Evolutionary conservation across 2,113 vertebrate species (phyloP).

Genomic region (Acanthisitta chloris): DNA sequence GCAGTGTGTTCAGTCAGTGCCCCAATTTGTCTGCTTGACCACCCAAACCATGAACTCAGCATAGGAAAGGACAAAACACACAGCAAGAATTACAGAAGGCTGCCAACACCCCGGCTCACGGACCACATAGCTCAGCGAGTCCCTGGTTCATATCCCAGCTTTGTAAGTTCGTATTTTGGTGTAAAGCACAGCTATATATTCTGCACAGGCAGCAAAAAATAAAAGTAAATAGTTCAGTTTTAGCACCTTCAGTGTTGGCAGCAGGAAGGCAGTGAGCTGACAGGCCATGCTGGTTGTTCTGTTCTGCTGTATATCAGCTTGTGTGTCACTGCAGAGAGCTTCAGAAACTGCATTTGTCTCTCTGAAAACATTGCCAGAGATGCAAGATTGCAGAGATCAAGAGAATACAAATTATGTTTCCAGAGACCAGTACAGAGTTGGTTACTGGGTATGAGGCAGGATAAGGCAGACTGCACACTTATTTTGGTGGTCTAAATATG

Average conservation of each 20-base stretch:
- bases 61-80: neutral
- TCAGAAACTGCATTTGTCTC: neutral
- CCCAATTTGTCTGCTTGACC: accelerated
- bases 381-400: neutral
- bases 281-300: neutral
- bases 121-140: neutral
- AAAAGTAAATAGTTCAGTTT: neutral
- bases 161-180: neutral
- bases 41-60: neutral
- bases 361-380: neutral
- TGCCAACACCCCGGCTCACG: neutral
- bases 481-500: neutral
- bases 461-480: neutral
- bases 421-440: neutral
- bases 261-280: neutral
- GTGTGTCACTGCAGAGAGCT: neutral
- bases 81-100: neutral
- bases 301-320: neutral
- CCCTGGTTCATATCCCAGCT: neutral
- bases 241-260: neutral
- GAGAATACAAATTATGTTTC: neutral
- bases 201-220: neutral
- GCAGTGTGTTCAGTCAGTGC: neutral
- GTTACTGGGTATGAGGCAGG: neutral
- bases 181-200: neutral